Conservation (phyloP, 1,140 invertebrate species). For the Camponotus floridanus region DNA sequence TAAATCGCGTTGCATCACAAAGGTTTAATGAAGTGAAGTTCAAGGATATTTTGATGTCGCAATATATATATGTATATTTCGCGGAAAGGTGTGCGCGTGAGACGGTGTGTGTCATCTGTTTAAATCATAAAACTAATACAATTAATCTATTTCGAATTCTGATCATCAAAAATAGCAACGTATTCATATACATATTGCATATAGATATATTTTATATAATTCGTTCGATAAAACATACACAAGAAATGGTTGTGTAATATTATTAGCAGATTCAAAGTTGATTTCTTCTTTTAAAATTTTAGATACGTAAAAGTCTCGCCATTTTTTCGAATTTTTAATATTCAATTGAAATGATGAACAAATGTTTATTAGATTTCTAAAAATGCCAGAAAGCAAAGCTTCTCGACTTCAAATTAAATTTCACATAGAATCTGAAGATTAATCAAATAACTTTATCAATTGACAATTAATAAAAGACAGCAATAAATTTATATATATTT, state of each 20-base stretch:
- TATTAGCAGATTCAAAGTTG: not conserved
- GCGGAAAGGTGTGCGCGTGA: not conserved
- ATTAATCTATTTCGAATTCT: slow-evolving; percentile 4
- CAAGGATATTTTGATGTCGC: slow-evolving; percentile 33
- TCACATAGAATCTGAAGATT: too few relatives aligned
- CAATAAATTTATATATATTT: not conserved
- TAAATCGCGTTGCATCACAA: slow-evolving; percentile 14
- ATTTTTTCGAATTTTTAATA: not conserved
- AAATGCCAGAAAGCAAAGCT: too few relatives aligned
- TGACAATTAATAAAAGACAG: slow-evolving; percentile 20
- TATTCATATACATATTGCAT: not conserved
- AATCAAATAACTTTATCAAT: not conserved
- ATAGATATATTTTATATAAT: not conserved
- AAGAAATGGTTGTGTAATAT: not conserved
- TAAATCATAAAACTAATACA: slow-evolving; percentile 15
- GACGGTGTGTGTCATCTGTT: not conserved
- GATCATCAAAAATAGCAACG: slow-evolving; percentile 2
- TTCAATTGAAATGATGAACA: not conserved
- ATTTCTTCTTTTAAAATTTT: not conserved
- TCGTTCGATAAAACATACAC: not conserved
- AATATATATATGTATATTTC: not conserved
- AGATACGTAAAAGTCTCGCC: not conserved
- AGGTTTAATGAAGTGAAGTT: slow-evolving; percentile 44
- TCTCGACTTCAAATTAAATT: too few relatives aligned
- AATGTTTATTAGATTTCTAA: too few relatives aligned